Base-by-base conservation (phyloP, 2,888 invertebrate species). In the Eupithecia insigniata region DNA sequence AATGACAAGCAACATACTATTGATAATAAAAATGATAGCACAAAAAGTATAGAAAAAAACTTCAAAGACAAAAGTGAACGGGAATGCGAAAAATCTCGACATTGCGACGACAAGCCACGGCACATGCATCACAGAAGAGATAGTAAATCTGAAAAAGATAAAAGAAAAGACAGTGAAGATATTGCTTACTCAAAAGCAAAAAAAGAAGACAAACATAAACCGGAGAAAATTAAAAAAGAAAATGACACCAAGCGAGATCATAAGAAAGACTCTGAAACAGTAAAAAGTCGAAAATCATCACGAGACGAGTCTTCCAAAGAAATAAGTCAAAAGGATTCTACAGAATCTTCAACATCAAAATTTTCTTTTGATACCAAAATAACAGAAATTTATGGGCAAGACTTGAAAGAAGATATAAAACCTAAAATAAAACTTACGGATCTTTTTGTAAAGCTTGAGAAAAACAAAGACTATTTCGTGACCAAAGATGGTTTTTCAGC, bases 81-180 rank as follows among this genome's bases (percentile, higher is more conserved):
- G 51, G 91, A 92, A 26, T 61, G 69, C 12, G 92, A 92, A 26
- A 92, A 87, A 84, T 12, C 71, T 10, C 74, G 74, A 80, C 85
- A 88, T 72, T 68, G 67, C n/a, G 92, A 93, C 51, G 91, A 92
- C 51, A 92, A 91, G 79, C 86, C 89, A 77, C 89, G 92, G 58
- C 92, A 93, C 83, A 95, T 95, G 72, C 94, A 94, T 78, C 90
- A 95, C 73, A 91, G 90, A 83, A 94, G 94, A 81, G 92, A 93
- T 36, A 74, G 74, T 18, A 91, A 89, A 89, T 84, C 78, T 76
- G 92, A 92, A 72, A 90, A 87, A 82, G 92, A 92, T 39, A 90
- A 85, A 81, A 87, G 87, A 80, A 92, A 90, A 79, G 92, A 93
- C 70, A 81, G 81, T 14, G 71, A 81, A 2, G 92, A 92, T 69